Conservation (phyloP, 2,797 vertebrate species). For the Thripadectes ignobilis region DNA sequence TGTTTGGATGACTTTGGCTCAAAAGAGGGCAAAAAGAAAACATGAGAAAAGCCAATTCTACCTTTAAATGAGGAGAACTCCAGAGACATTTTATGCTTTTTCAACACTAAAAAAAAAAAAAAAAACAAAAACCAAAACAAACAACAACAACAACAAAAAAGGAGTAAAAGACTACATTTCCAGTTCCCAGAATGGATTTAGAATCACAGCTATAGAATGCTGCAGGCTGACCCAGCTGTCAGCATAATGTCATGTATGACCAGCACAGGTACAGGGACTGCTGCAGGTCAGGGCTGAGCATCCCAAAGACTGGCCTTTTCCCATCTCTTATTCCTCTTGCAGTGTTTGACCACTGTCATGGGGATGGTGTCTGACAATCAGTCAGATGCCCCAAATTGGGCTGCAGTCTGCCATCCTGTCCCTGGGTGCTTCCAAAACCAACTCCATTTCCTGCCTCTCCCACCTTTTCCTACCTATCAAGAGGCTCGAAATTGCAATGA, state of each 20-base stretch:
- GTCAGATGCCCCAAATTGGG: neutral
- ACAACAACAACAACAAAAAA: no score
- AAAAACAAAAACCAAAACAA: no score
- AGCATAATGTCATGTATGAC: neutral
- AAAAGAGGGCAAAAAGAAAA: neutral
- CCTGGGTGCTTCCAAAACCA: neutral
- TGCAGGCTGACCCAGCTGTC: neutral
- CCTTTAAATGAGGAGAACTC: neutral
- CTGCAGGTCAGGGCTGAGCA: neutral
- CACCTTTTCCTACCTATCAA: neutral
- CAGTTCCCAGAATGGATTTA: neutral
- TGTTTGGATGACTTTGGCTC: neutral
- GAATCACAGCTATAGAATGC: neutral
- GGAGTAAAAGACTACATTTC: neutral
- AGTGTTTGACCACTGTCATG: neutral
- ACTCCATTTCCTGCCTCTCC: neutral
- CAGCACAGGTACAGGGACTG: neutral
- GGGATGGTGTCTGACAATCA: neutral
- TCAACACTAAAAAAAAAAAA: neutral
- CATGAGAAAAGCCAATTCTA: neutral
- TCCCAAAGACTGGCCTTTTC: neutral
- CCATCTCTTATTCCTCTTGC: neutral
- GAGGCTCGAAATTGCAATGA: neutral
- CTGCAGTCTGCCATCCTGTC: neutral
- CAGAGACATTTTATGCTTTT: neutral